A percentile compares a stretch with the other conserved stretches of the same genome.
Conservation (phyloP, 2,113 vertebrate genomes). For the Corapipo altera region DNA sequence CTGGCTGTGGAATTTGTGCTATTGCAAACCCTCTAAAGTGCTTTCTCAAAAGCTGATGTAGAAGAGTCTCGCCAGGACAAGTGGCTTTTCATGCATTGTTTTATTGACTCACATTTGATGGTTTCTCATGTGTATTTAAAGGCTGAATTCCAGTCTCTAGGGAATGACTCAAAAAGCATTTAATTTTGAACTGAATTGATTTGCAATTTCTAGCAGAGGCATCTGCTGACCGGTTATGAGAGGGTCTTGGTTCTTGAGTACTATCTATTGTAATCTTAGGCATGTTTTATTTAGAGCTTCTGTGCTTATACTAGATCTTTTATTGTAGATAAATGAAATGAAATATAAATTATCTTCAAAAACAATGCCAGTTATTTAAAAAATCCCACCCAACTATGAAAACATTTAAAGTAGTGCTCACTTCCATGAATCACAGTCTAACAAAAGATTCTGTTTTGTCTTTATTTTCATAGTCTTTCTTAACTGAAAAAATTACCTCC, state of each 20-base stretch:
- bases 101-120: conserved; percentile 60
- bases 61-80: conserved; percentile 51
- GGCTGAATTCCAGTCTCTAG: conserved; percentile 65
- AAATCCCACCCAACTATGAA: neutral
- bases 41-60: conserved; percentile 47
- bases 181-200: conserved; percentile 61
- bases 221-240: conserved; percentile 46
- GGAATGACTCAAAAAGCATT: conserved; percentile 58
- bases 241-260: conserved; percentile 3
- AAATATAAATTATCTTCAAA: neutral
- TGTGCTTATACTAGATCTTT: neutral
- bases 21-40: conserved; percentile 49
- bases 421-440: neutral
- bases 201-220: conserved; percentile 38
- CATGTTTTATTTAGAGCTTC: neutral
- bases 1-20: conserved; percentile 40
- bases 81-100: conserved; percentile 63
- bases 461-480: neutral
- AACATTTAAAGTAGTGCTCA: neutral
- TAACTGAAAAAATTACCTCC: neutral
- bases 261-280: conserved; percentile 16
- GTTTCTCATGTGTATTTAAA: conserved; percentile 68
- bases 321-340: neutral
- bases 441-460: neutral
- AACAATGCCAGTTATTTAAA: neutral